Evolutionary conservation across 1,140 invertebrate species (phyloP).

Genomic region (Macrobrachium nipponense): DNA sequence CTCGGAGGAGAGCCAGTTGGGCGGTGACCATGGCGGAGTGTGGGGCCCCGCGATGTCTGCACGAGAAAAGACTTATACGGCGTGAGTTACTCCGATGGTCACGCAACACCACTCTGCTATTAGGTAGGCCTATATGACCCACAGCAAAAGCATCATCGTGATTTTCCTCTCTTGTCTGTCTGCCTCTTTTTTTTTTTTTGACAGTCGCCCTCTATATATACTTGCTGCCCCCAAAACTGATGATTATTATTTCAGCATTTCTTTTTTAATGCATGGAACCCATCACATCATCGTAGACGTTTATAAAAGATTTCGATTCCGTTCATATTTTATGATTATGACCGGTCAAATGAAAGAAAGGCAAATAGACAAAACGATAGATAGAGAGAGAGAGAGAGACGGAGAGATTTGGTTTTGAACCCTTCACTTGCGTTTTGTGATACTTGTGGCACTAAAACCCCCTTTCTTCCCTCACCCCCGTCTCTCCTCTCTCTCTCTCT

Average conservation of each 20-base stretch:
- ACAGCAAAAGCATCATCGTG: too few relatives aligned
- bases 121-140: constrained; percentile 32
- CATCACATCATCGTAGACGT: background rate
- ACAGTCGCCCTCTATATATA: too few relatives aligned
- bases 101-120: constrained; percentile 50
- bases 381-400: constrained; percentile 8
- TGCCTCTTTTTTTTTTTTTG: too few relatives aligned
- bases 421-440: too few relatives aligned
- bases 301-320: background rate
- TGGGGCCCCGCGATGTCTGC: constrained; percentile 49
- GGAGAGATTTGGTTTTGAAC: background rate
- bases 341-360: background rate
- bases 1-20: background rate
- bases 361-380: background rate
- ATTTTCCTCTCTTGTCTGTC: too few relatives aligned
- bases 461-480: too few relatives aligned
- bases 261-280: background rate
- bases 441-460: too few relatives aligned
- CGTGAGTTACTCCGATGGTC: constrained; percentile 55
- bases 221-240: too few relatives aligned
- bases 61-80: constrained; percentile 53
- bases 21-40: constrained; percentile 49
- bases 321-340: background rate
- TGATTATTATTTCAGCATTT: too few relatives aligned
- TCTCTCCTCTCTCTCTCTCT: too few relatives aligned